Evolutionary conservation across 2,113 vertebrate genomes (phyloP).

Genomic region (Vombatus ursinus): DNA sequence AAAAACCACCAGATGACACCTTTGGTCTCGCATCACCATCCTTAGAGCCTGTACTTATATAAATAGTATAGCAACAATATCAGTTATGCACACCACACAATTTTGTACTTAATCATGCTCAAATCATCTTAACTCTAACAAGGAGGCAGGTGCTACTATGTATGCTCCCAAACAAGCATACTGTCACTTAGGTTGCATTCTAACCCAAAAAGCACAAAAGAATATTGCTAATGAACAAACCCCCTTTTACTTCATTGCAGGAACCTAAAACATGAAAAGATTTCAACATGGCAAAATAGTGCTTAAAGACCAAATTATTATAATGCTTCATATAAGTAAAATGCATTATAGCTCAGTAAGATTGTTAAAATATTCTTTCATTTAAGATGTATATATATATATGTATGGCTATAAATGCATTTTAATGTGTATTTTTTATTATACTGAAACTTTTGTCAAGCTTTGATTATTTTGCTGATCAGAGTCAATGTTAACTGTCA

Average conservation of each 20-base stretch:
- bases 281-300: conserved; percentile 48
- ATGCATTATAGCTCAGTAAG: background rate
- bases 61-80: conserved; percentile 56
- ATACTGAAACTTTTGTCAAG: background rate
- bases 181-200: conserved; percentile 28
- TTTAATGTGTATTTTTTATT: background rate
- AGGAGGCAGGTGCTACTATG: conserved; percentile 39
- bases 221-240: conserved; percentile 21
- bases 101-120: conserved; percentile 50
- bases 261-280: conserved; percentile 35
- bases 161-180: background rate
- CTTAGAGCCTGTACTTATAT: conserved; percentile 7
- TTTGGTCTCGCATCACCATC: conserved; percentile 31
- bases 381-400: background rate
- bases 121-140: conserved; percentile 51
- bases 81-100: conserved; percentile 56
- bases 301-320: conserved; percentile 26
- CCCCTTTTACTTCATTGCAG: background rate
- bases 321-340: conserved; percentile 10
- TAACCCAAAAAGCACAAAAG: conserved; percentile 21
- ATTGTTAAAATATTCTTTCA: background rate
- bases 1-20: conserved; percentile 41
- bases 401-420: background rate
- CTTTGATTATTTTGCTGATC: background rate
- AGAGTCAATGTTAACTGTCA: background rate